Evolutionary conservation across 2,113 vertebrate genomes (phyloP), one percentile per base, ranked within the genome.

Genomic region (Ammospiza nelsoni): DNA sequence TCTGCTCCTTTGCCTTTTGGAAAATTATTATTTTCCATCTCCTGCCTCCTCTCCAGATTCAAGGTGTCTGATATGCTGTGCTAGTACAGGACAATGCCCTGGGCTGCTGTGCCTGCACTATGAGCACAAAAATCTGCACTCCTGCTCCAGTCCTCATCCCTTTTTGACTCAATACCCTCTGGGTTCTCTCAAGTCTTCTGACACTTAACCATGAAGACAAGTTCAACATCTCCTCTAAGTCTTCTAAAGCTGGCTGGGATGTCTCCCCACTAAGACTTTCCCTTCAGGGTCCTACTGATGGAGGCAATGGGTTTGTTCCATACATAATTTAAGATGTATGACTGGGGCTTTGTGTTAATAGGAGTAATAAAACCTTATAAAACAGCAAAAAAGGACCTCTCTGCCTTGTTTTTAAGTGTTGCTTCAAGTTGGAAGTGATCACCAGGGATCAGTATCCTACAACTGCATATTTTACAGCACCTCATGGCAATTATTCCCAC

Each of bases 261-360:
- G 15, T 20, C 15, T 74, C 15, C 41, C 8, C 33, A 11, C 3
- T 65, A 12, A 3, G 5, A 13, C 10, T 43, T 75, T 27, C 39
- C 20, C 31, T 51, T 11, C 7, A 49, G 23, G 9, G 11, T 87
- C 21, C 19, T 18, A 13, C 10, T n/a, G 35, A 29, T 6, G 8
- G 48, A 51, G 13, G 13, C 39, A 29, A 15, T 62, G 19, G 19
- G 4, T 80, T 83, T 73, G 4, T 44, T 72, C 49, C n/a, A 14
- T 31, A 12, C 5, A 0, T 11, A 52, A 25, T 15, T 1, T 7
- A 8, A 57, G 14, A 28, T 27, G 27, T 5, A 3, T 1, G 3
- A 19, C 2, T 31, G 23, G 11, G 10, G 6, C 5, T 39, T 62
- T 16, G 2, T 9, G 10, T n/a, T 46, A 35, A 22, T 18, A 43